Conservation (phyloP, 1,140 invertebrate genomes). For the Cheumatopsyche charites region DNA sequence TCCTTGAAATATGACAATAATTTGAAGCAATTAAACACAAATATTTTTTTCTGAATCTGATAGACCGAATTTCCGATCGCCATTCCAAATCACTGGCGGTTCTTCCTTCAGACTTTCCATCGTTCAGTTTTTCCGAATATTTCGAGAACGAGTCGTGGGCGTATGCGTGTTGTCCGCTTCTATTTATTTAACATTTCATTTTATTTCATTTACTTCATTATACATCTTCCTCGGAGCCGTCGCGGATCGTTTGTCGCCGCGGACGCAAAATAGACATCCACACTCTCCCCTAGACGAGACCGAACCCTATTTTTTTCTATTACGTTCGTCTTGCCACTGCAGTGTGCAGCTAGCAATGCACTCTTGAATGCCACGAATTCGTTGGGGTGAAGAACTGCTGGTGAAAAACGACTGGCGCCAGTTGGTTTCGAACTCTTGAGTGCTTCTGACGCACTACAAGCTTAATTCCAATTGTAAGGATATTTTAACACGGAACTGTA, state of each 20-base stretch:
- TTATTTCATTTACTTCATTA: slow-evolving; percentile 5
- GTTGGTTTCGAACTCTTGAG: not conserved
- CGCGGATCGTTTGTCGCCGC: slow-evolving; percentile 24
- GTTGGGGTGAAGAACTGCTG: not conserved
- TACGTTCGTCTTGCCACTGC: not conserved
- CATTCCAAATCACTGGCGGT: no score
- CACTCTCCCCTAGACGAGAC: not conserved
- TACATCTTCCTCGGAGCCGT: not conserved
- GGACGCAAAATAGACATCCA: slow-evolving; percentile 18
- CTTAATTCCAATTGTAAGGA: no score
- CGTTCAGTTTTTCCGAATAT: slow-evolving; percentile 5
- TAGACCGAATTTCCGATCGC: no score
- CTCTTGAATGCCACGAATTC: not conserved
- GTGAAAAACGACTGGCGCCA: not conserved
- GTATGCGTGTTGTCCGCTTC: not conserved
- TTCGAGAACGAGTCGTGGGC: not conserved
- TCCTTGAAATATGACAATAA: no score
- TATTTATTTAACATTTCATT: slow-evolving; percentile 1
- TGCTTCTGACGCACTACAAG: no score
- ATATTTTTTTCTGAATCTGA: no score
- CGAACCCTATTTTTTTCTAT: slow-evolving; percentile 16
- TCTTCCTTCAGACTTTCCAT: not conserved
- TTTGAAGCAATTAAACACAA: no score
- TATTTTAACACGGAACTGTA: no score
- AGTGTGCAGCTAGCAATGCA: not conserved